These are phyloP conservation scores for Lagodon rhomboides DNA, from an alignment of 2,797 vertebrate species.

Conservation along the genomic window DNA sequence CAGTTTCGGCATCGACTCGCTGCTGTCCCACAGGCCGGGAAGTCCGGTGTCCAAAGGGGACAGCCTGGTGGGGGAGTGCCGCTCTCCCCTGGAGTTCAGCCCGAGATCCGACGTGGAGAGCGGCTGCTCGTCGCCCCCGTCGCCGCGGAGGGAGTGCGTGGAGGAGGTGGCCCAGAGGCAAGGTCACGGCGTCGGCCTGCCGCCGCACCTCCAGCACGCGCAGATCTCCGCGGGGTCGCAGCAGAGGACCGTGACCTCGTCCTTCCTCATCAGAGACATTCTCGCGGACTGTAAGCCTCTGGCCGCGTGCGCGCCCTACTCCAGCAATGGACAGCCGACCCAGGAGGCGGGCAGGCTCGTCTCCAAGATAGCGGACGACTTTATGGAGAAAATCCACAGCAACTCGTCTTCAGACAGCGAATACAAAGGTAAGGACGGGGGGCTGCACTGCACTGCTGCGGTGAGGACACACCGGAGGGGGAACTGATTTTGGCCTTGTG, in stretches of 20 bases:
- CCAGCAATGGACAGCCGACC: conserved; percentile 92
- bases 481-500: conserved; percentile 8
- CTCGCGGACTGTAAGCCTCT: conserved; percentile 97
- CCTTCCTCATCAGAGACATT: conserved; percentile 98
- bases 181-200: conserved; percentile 86
- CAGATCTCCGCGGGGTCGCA: conserved; percentile 93
- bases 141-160: conserved; percentile 92
- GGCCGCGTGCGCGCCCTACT: conserved; percentile 97
- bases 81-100: conserved; percentile 95
- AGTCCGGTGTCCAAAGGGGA: conserved; percentile 94
- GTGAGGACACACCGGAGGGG: not conserved
- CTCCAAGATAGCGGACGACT: conserved; percentile 92
- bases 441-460: not conserved
- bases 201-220: conserved; percentile 90
- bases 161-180: conserved; percentile 88
- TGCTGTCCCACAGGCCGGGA: conserved; percentile 94
- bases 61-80: conserved; percentile 90
- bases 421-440: conserved; percentile 92
- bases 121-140: conserved; percentile 93
- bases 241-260: conserved; percentile 96
- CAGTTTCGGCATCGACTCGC: conserved; percentile 97
- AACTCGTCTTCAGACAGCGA: conserved; percentile 95
- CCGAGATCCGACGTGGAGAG: conserved; percentile 93
- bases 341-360: conserved; percentile 90
- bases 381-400: conserved; percentile 95